Conservation (phyloP, 2,797 vertebrate species). For the Anisognathus igniventris region DNA sequence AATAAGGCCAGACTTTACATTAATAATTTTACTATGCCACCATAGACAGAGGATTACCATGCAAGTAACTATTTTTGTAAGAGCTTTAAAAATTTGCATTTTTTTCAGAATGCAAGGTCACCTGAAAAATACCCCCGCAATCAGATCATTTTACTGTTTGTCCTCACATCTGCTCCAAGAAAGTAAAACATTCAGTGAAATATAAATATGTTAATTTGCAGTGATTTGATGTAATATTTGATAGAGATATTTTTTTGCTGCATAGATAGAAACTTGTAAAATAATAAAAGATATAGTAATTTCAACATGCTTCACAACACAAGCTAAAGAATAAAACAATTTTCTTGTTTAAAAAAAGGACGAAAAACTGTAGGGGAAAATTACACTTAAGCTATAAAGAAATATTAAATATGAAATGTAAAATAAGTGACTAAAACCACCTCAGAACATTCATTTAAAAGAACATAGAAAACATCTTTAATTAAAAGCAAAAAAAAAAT, state of each 20-base stretch:
- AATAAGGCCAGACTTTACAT: background rate
- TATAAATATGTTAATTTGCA: background rate
- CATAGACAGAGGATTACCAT: background rate
- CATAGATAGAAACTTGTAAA: background rate
- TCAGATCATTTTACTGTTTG: background rate
- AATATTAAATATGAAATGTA: background rate
- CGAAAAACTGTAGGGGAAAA: background rate
- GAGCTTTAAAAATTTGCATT: background rate
- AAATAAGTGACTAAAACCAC: background rate
- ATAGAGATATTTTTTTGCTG: background rate
- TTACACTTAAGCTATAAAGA: background rate
- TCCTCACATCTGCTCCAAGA: background rate
- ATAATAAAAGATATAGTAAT: background rate
- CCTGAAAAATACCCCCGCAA: background rate
- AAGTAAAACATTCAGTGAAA: background rate
- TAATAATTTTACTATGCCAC: conserved; percentile 10
- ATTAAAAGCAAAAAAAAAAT: background rate
- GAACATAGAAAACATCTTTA: background rate
- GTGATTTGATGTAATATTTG: background rate
- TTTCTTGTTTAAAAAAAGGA: background rate
- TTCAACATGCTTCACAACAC: background rate
- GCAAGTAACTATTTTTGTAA: background rate
- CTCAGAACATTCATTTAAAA: background rate
- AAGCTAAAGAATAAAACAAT: background rate
- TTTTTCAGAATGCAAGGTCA: background rate